Percentiles rank a stretch among this genome's conserved stretches.
Conservation (phyloP, 2,797 vertebrate genomes). For the Morelia viridis region DNA sequence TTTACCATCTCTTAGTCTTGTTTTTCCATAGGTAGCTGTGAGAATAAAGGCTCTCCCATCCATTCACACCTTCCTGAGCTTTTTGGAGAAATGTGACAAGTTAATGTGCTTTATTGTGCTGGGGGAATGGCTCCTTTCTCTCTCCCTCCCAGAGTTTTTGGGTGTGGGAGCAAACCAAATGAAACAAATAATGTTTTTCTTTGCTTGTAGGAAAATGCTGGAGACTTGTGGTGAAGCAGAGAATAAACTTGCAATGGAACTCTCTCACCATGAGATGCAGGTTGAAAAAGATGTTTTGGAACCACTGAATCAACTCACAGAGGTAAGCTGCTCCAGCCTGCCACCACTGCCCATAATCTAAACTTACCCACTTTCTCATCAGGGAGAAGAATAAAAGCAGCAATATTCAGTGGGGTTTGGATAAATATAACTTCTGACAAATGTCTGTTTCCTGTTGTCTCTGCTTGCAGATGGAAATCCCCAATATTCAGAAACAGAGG, state of each 20-base stretch:
- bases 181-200: not conserved
- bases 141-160: not conserved
- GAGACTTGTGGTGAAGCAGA: slow-evolving; percentile 94
- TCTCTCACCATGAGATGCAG: slow-evolving; percentile 91
- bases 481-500: slow-evolving; percentile 97
- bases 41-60: not conserved
- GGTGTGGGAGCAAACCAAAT: not conserved
- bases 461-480: slow-evolving; percentile 86
- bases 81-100: not conserved
- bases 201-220: slow-evolving; percentile 88
- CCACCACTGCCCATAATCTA: not conserved
- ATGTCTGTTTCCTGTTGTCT: slow-evolving; percentile 14
- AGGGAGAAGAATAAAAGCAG: not conserved
- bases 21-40: not conserved
- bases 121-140: not conserved
- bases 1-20: not conserved
- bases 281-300: slow-evolving; percentile 93
- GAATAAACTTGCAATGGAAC: slow-evolving; percentile 88
- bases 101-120: not conserved
- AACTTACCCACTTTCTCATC: not conserved
- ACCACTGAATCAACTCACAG: slow-evolving; percentile 88
- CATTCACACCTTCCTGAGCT: not conserved
- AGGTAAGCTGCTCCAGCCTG: slow-evolving; percentile 75
- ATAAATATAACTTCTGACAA: not conserved
- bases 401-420: not conserved